Evolutionary conservation across 2,888 invertebrate species (phyloP).

Genomic region (Drosophila suboccidentalis): DNA sequence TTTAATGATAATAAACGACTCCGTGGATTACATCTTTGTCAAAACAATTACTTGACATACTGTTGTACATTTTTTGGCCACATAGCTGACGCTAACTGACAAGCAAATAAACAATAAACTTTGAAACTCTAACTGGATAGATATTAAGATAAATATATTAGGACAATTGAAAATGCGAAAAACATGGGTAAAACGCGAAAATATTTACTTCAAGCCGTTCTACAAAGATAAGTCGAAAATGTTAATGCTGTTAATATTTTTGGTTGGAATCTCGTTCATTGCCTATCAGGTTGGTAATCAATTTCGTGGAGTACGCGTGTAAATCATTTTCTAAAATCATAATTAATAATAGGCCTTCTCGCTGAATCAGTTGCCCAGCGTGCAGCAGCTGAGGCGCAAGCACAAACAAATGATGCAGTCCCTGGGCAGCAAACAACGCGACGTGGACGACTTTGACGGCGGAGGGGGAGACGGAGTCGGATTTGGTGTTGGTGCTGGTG

Average conservation of each 20-base stretch:
- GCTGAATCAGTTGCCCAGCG: slow-evolving; percentile 85
- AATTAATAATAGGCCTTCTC: slow-evolving; percentile 83
- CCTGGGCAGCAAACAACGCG: slow-evolving; percentile 68
- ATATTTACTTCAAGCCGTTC: slow-evolving; percentile 85
- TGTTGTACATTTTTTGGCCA: slow-evolving; percentile 46
- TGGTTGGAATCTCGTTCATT: slow-evolving; percentile 83
- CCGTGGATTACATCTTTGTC: neutral
- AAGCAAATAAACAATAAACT: slow-evolving; percentile 60
- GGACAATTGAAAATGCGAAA: slow-evolving; percentile 70
- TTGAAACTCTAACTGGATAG: slow-evolving; percentile 10
- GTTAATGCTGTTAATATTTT: slow-evolving; percentile 84
- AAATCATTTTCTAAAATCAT: slow-evolving; percentile 24
- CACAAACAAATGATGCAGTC: slow-evolving; percentile 72
- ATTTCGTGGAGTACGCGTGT: neutral
- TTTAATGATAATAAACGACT: neutral
- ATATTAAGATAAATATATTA: slow-evolving; percentile 18
- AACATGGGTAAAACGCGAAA: slow-evolving; percentile 85
- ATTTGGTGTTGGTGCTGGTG: slow-evolving; percentile 12
- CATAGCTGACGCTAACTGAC: slow-evolving; percentile 43
- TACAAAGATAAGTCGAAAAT: slow-evolving; percentile 86
- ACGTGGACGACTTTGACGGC: slow-evolving; percentile 61
- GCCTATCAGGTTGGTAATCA: slow-evolving; percentile 62
- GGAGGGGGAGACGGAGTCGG: slow-evolving; percentile 12
- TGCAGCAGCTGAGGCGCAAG: slow-evolving; percentile 74
- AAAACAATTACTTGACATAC: neutral